Conservation (phyloP, 2,113 vertebrate species). For the Oryctolagus cuniculus region DNA sequence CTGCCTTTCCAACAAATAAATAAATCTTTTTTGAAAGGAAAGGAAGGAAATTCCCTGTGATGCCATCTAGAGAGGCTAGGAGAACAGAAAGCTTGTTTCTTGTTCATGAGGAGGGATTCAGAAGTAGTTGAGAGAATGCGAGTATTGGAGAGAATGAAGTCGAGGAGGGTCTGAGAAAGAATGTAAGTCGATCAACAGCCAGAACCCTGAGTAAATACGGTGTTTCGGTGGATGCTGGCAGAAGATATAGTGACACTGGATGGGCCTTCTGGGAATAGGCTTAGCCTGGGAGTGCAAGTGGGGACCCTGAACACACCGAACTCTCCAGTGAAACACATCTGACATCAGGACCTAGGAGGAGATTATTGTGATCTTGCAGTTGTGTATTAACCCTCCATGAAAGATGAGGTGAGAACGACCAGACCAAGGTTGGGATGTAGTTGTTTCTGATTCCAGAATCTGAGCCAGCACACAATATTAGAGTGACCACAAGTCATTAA, state of each 20-base stretch:
- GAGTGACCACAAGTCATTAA: slow-evolving; percentile 62
- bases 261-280: neutral
- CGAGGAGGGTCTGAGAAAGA: neutral
- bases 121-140: neutral
- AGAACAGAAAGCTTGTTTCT: neutral
- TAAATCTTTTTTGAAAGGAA: too few relatives aligned
- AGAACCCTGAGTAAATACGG: neutral
- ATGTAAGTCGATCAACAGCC: neutral
- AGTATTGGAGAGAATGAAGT: neutral
- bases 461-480: slow-evolving; percentile 12
- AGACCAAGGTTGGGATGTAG: neutral
- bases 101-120: neutral
- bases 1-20: too few relatives aligned
- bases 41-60: neutral
- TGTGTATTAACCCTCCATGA: neutral
- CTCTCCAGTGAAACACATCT: neutral
- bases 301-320: neutral
- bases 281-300: neutral
- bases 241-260: neutral
- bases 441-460: slow-evolving; percentile 52
- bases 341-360: neutral
- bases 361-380: neutral
- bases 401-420: neutral
- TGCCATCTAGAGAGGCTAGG: neutral
- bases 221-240: neutral